Evolutionary conservation across 2,888 invertebrate genomes (phyloP), one percentile per base, ranked within the genome.

Genomic region (Danaus chrysippus): DNA sequence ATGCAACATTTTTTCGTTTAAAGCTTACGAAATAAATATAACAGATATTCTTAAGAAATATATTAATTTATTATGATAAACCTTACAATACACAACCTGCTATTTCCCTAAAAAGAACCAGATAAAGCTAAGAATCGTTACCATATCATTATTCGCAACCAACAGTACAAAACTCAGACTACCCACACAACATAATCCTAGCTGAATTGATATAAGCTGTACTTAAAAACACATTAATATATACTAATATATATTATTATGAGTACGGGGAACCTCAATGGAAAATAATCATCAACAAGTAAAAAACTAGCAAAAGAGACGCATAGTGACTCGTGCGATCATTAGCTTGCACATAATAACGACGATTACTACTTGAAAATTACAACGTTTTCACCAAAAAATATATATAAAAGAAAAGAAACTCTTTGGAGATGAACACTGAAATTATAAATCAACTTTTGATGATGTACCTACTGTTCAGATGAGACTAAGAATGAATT

Each of bases 221-320:
- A 63, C 46, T 63, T 66, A 66, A 61, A 66, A 66, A 66, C 54
- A 59, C 66, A 63, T 66, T 42, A 66, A 63, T 66, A 66, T 66
- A 54, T 61, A 17, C 56, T 44, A 63, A 61, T 54, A 56, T 58
- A 58, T 15, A 52, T 56, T 56, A 61, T 58, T 66, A 65, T 59
- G 67, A 62, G 65, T 65, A 49, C 62, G 63, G 63, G 53, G 42
- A 49, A 43, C 57, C 56, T 49, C 62, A 66, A 64, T 49, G 59
- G 59, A 61, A 19, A 17, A 58, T 58, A 44, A 62, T 59, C 63
- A 56, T 23, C 61, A 61, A 64, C 63, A 10, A 59, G 56, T 54
- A 66, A 69, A 67, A 66, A 68, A 52, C 43, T 62, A 61, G 53
- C 68, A 69, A 65, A 65, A 64, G 56, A 63, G 61, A 58, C 59